These are phyloP conservation scores for Halictus rubicundus DNA, from an alignment of 1,140 invertebrate species.

Conservation along the genomic window DNA sequence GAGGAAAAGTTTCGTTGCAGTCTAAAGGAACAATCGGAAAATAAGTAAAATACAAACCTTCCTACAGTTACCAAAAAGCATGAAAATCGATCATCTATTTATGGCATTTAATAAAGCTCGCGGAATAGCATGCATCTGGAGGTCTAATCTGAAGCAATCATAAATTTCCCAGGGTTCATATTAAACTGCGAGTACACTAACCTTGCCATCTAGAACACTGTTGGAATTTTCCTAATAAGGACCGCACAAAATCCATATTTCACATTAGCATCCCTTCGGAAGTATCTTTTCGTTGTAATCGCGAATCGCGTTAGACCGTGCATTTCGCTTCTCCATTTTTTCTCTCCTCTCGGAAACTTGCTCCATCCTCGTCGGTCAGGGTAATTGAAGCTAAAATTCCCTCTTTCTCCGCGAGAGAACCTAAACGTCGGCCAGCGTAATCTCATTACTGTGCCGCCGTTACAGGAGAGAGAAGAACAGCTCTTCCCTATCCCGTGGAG, in stretches of 20 bases:
- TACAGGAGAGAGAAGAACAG: not conserved
- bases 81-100: too few species aligned
- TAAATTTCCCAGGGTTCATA: not conserved
- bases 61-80: too few species aligned
- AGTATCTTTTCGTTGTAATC: not conserved
- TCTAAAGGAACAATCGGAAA: too few species aligned
- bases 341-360: not conserved
- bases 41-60: too few species aligned
- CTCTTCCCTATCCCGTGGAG: too few species aligned
- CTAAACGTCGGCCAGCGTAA: not conserved
- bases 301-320: not conserved
- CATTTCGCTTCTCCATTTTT: not conserved
- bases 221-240: not conserved
- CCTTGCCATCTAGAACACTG: not conserved
- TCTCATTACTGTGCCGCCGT: slow-evolving; percentile 27
- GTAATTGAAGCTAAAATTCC: slow-evolving; percentile 4
- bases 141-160: not conserved
- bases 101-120: not conserved
- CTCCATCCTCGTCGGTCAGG: not conserved
- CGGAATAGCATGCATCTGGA: not conserved
- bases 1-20: too few species aligned
- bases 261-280: not conserved
- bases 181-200: not conserved
- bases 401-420: not conserved
- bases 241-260: not conserved